phyloP scores from a whole-genome alignment of 1,140 invertebrate species.

The Batillaria attramentaria region DNA sequence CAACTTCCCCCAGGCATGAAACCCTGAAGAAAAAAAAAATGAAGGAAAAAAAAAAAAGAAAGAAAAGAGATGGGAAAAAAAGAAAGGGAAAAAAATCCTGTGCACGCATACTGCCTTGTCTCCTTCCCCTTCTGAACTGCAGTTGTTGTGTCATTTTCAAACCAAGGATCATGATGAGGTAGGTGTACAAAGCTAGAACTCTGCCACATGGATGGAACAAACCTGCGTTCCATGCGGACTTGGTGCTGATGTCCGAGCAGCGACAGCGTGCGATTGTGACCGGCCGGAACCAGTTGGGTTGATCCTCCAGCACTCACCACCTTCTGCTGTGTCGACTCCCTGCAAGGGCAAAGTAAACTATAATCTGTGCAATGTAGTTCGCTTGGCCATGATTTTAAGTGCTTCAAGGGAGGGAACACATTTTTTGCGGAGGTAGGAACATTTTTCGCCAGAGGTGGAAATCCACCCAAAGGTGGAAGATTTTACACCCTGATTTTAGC shows the following conservation, averaged over 20 bases:
- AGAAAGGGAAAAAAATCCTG: not conserved
- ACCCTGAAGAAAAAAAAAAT: not conserved
- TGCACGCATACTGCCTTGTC: too few relatives aligned
- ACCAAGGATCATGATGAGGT: too few relatives aligned
- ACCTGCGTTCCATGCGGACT: conserved; percentile 68
- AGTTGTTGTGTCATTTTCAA: too few relatives aligned
- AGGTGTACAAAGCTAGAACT: not conserved
- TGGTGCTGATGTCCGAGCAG: conserved; percentile 70
- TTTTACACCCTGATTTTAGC: too few relatives aligned
- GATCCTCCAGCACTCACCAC: conserved; percentile 67
- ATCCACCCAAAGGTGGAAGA: too few relatives aligned
- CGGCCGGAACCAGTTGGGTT: conserved; percentile 61
- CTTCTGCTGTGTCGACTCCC: conserved; percentile 70
- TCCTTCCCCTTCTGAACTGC: too few relatives aligned
- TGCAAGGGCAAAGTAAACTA: conserved; percentile 43
- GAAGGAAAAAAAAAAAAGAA: not conserved
- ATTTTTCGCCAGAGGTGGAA: too few relatives aligned
- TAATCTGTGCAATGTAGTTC: not conserved
- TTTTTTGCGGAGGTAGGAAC: too few relatives aligned
- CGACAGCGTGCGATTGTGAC: conserved; percentile 66
- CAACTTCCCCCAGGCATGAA: too few relatives aligned
- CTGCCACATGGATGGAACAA: too few relatives aligned
- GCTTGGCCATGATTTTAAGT: too few relatives aligned
- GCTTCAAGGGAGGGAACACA: too few relatives aligned
- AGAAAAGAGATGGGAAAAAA: not conserved